These are phyloP conservation scores for Pitangus sulphuratus DNA, from an alignment of 2,797 vertebrate species.

Conservation along the genomic window DNA sequence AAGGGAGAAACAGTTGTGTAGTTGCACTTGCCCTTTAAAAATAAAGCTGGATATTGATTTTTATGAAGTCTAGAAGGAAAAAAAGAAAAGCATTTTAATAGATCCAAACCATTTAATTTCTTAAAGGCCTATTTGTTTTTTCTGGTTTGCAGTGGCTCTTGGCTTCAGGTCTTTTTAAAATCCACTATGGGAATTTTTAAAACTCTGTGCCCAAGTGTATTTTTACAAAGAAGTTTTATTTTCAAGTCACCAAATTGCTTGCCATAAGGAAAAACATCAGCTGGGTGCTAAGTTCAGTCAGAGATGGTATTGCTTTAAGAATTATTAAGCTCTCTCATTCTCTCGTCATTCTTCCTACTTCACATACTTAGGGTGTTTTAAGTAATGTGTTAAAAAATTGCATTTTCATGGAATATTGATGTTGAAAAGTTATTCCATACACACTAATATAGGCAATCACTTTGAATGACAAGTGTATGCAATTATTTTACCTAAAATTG, in stretches of 20 bases:
- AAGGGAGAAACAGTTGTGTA: background rate
- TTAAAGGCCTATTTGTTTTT: background rate
- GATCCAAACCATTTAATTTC: background rate
- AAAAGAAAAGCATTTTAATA: background rate
- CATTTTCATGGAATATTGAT: background rate
- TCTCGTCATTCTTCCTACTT: background rate
- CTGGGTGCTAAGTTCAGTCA: background rate
- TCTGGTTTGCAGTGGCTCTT: background rate
- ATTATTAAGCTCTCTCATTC: background rate
- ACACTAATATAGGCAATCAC: background rate
- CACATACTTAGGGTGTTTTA: background rate
- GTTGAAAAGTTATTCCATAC: background rate
- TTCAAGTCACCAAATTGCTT: background rate
- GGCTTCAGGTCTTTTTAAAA: slow-evolving; percentile 1
- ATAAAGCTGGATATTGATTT: background rate
- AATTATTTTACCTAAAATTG: background rate
- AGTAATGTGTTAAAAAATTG: background rate
- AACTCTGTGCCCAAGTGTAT: background rate
- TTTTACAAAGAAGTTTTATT: background rate
- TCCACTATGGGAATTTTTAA: background rate
- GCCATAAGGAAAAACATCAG: background rate
- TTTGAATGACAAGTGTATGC: background rate
- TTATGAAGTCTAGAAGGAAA: background rate
- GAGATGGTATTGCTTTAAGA: background rate
- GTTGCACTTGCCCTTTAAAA: background rate